phyloP scores from a whole-genome alignment of 2,797 vertebrate species.

The Mus minutoides region DNA sequence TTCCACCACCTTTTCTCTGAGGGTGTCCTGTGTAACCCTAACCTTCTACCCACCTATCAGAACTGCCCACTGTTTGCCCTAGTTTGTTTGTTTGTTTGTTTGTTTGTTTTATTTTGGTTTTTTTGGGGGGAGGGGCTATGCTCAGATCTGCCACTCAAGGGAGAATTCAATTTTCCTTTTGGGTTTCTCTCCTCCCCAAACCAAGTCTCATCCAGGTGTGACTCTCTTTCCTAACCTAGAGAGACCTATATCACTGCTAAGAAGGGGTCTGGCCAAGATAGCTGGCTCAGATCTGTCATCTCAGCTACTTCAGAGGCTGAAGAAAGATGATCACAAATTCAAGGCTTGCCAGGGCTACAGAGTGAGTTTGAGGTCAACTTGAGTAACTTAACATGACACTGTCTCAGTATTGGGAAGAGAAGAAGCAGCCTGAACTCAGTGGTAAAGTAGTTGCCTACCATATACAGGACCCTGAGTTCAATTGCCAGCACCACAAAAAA shows the following conservation, averaged over 20 bases:
- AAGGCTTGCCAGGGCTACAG: neutral
- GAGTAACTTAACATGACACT: neutral
- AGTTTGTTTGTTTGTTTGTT: neutral
- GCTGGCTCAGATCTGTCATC: neutral
- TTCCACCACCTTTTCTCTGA: neutral
- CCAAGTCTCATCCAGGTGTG: neutral
- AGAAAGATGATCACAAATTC: neutral
- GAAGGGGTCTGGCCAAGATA: neutral
- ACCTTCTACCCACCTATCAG: neutral
- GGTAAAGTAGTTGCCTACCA: neutral
- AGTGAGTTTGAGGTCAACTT: neutral
- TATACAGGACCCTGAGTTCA: neutral
- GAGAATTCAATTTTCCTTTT: neutral
- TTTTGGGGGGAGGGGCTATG: neutral
- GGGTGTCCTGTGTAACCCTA: constrained; percentile 13
- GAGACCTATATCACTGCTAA: neutral
- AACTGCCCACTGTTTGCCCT: constrained; percentile 1
- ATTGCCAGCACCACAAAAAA: neutral
- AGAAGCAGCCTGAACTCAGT: neutral
- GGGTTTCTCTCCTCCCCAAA: neutral
- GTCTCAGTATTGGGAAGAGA: neutral
- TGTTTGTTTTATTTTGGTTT: neutral
- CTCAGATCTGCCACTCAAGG: neutral
- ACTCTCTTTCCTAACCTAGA: neutral
- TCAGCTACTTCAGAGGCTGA: neutral